phyloP scores from a whole-genome alignment of 2,888 invertebrate species.

The Philhelius pedissequus region DNA sequence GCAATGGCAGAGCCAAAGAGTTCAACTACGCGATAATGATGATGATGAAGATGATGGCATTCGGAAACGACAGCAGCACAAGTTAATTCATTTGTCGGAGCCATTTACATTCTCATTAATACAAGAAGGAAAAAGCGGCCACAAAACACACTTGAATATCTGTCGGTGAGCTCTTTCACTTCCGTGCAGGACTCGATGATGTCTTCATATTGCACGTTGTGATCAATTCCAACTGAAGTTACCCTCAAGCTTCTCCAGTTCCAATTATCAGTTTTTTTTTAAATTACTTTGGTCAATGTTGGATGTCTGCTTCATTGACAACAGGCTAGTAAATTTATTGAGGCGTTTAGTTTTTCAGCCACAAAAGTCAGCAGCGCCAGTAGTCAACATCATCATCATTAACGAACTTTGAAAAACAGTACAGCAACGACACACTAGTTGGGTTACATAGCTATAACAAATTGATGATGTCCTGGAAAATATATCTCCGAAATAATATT shows the following conservation, averaged over 20 bases:
- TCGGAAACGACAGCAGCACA: slow-evolving; percentile 28
- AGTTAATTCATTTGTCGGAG: slow-evolving; percentile 35
- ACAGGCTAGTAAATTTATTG: background rate
- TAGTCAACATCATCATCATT: background rate
- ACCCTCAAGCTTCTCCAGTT: background rate
- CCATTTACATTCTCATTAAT: slow-evolving; percentile 33
- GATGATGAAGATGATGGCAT: background rate
- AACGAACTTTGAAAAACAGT: background rate
- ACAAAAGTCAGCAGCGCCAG: background rate
- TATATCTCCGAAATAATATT: background rate
- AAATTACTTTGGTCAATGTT: slow-evolving; percentile 33
- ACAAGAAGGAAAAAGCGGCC: slow-evolving; percentile 11
- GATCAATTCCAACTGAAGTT: background rate
- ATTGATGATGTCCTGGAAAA: background rate
- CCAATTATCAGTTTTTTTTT: slow-evolving; percentile 43
- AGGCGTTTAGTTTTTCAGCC: slow-evolving; percentile 5
- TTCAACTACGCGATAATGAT: background rate
- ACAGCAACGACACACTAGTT: background rate
- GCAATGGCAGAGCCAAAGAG: background rate
- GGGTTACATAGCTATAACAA: background rate
- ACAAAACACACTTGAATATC: slow-evolving; percentile 3
- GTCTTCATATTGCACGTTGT: background rate
- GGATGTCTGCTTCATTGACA: background rate
- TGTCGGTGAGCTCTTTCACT: background rate
- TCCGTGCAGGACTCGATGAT: background rate